These are phyloP conservation scores for Panthera uncia DNA, from an alignment of 2,113 vertebrate species.

Conservation along the genomic window DNA sequence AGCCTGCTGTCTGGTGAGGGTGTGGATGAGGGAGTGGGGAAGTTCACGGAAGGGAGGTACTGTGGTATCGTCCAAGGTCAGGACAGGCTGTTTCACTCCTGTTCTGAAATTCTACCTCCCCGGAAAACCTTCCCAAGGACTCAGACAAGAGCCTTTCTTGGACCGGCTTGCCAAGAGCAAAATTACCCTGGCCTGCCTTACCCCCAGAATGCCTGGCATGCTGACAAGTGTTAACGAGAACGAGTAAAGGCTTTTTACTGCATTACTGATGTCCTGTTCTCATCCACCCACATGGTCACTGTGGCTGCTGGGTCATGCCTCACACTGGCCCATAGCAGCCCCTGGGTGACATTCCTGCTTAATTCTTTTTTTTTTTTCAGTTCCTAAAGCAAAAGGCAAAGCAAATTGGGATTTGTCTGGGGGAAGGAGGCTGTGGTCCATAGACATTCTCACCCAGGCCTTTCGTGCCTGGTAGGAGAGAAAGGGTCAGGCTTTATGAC, in stretches of 20 bases:
- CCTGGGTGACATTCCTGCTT: rapidly evolving
- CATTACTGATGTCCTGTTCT: not conserved
- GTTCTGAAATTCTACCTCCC: slow-evolving; percentile 31
- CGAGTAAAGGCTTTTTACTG: rapidly evolving
- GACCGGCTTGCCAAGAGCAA: not conserved
- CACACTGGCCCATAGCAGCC: not conserved
- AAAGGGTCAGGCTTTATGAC: not conserved
- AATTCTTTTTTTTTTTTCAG: not conserved
- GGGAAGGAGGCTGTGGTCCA: rapidly evolving
- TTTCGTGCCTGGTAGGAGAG: not conserved
- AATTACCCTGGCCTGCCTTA: not conserved
- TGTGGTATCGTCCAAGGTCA: not conserved
- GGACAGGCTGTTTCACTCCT: not conserved
- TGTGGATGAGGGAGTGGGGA: not conserved
- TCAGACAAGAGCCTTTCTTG: not conserved
- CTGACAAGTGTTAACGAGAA: not conserved
- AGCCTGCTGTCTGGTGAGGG: not conserved
- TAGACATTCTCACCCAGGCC: not conserved
- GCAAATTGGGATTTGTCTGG: not conserved
- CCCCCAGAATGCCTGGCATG: rapidly evolving
- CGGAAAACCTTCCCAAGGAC: not conserved
- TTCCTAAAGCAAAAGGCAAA: not conserved
- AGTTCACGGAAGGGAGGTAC: not conserved
- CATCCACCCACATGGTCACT: rapidly evolving
- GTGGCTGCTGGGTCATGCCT: not conserved